Evolutionary conservation across 1,140 invertebrate genomes (phyloP), one percentile per base, ranked within the genome.

Genomic region (Cyclargus thomasi): DNA sequence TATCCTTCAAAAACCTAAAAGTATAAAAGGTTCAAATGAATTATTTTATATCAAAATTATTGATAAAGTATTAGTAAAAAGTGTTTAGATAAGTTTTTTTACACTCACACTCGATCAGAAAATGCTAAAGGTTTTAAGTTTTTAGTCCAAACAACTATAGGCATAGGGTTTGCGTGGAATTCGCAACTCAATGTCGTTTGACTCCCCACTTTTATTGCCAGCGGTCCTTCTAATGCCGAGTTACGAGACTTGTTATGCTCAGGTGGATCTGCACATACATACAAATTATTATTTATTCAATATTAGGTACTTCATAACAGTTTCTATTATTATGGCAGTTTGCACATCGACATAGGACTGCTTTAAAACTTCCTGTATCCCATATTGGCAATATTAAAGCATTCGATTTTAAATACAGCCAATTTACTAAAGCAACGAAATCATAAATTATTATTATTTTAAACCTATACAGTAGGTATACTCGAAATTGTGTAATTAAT

Each of bases 111-210:
- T 22, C 80, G 78, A 22, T 76, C 78, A 20, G 83, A 79, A 65
- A 75, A 88, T 11, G 67, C 73, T 1, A 91, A 47, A 5, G 86
- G 82, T 14, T 67, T 69, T 0, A 65, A 70, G 47, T 87, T 76
- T 68, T 88, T 88, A 11, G 75, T 82, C 90, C 90, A 91, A 4
- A 83, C 75, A 0, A 86, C 71, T 0, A 83, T 72, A 0, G 90
- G 90, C 16, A 73, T 80, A 0, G 88, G 90, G 5, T 72, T 72
- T 0, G 86, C 90, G 0, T 29, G 64, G 0, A 79, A 76, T 14
- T 86, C 74, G 53, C 90, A 91, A 5, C 71, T 77, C 4, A 91
- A 77, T 2, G 53, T 67, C 1, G 81, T 67, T 53, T 64, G 72
- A 1, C 74, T 70, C 2, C 87, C 88, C 0, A 67, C 63, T 62